phyloP scores from a whole-genome alignment of 2,113 vertebrate species.

The Aldabrachelys gigantea region DNA sequence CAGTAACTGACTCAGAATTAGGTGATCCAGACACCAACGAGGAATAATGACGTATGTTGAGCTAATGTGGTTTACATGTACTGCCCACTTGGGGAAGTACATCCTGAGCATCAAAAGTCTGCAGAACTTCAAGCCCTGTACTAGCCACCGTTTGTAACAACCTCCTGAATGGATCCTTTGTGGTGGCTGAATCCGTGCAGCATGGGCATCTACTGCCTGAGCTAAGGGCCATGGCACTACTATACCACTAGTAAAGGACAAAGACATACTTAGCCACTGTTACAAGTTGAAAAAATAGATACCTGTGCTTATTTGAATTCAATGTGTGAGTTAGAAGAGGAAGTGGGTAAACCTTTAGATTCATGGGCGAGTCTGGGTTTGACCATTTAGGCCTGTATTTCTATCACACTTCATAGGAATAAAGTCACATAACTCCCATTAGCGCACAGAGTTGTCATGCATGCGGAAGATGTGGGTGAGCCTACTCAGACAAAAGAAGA shows the following conservation, averaged over 20 bases:
- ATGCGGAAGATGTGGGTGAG: background rate
- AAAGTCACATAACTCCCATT: background rate
- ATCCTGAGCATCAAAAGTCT: background rate
- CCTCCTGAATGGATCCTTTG: accelerated
- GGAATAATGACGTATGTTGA: background rate
- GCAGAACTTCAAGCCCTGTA: background rate
- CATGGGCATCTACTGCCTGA: background rate
- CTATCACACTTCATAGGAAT: background rate
- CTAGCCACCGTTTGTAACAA: background rate
- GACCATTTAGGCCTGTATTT: background rate
- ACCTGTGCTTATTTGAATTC: background rate
- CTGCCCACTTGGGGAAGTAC: background rate
- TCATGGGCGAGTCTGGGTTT: background rate
- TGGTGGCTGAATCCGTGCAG: background rate
- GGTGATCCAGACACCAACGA: background rate
- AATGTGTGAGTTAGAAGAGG: background rate
- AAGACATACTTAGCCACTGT: background rate
- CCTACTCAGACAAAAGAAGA: background rate
- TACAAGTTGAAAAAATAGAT: background rate
- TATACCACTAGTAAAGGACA: background rate
- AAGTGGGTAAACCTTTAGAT: background rate
- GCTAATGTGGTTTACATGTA: background rate
- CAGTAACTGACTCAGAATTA: accelerated
- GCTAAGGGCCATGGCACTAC: background rate
- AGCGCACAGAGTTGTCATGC: background rate